Base-by-base conservation (phyloP, 2,888 invertebrate species). In the Drosophila aldrichi region DNA sequence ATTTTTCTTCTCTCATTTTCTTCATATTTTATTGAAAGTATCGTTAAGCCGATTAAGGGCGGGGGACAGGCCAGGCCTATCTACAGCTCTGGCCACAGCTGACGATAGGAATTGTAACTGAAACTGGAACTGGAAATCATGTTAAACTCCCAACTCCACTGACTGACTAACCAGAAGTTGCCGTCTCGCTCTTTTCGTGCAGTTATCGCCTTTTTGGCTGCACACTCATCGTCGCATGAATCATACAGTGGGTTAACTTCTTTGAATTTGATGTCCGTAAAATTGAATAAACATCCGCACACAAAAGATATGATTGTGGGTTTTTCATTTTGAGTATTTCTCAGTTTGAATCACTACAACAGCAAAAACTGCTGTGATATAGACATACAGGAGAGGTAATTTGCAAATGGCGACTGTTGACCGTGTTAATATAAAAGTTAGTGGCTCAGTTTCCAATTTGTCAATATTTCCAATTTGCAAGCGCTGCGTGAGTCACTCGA, bases 201-300 rank as follows among this genome's bases (percentile, higher is more conserved):
- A 70, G 49, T 57, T 79, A 70, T 77, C 61, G 44, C 36, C 22
- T 70, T 54, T 51, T 70, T 32, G 54, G 20, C 25, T 43, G 69
- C 74, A 48, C 61, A 77, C 63, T 80, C 80, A 77, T 71, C 44
- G 63, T n/a, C 12, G 48, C 32, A 73, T 79, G 78, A 79, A 69
- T 79, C 81, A 79, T 63, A 52, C 52, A 25, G 14, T 48, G 32
- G 29, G 59, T 46, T 68, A 65, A 80, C 79, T 83, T 83, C 84
- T 83, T 88, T 69, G 79, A 78, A 86, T 78, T 85, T 63, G 43
- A 62, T 60, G 44, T 68, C 52, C 64, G 72, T 86, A 67, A 86
- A 85, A 69, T 63, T 67, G 41, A 72, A 64, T 75, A 88, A 83
- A 83, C 89, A 88, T 44, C 44, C 18, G 77, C 60, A 29, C 44